A percentile compares a stretch with the other conserved stretches of the same genome.
Conservation (phyloP, 2,113 vertebrate genomes). For the Otus sunia region DNA sequence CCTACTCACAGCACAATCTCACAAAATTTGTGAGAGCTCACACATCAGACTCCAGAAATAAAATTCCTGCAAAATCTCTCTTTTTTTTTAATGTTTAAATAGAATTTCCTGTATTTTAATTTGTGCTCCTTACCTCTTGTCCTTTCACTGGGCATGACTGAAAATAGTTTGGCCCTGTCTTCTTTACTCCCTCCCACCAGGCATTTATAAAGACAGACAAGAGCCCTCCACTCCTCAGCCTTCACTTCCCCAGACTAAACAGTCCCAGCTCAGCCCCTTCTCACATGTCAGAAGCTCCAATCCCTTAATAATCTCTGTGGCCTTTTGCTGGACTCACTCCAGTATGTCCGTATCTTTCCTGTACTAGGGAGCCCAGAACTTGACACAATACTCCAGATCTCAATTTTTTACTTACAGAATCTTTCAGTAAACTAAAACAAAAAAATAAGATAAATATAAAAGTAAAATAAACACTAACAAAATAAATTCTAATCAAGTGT, state of each 20-base stretch:
- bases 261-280: neutral
- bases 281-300: neutral
- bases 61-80: neutral
- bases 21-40: neutral
- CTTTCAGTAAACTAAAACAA: neutral
- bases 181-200: neutral
- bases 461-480: neutral
- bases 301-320: neutral
- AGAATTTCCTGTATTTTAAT: neutral
- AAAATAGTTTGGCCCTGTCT: neutral
- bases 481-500: neutral
- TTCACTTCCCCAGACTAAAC: neutral
- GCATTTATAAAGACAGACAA: neutral
- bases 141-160: neutral
- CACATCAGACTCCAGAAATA: neutral
- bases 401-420: neutral
- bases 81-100: neutral
- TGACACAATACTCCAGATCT: neutral
- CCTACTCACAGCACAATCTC: neutral
- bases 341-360: neutral
- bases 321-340: neutral
- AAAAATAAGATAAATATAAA: neutral
- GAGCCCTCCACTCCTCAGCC: neutral
- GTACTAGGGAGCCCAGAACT: neutral
- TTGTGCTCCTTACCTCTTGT: neutral